Percentiles rank a stretch among this genome's conserved stretches.
phyloP scores from a whole-genome alignment of 1,140 invertebrate genomes.

The Macrotrachela quadricornifera region DNA sequence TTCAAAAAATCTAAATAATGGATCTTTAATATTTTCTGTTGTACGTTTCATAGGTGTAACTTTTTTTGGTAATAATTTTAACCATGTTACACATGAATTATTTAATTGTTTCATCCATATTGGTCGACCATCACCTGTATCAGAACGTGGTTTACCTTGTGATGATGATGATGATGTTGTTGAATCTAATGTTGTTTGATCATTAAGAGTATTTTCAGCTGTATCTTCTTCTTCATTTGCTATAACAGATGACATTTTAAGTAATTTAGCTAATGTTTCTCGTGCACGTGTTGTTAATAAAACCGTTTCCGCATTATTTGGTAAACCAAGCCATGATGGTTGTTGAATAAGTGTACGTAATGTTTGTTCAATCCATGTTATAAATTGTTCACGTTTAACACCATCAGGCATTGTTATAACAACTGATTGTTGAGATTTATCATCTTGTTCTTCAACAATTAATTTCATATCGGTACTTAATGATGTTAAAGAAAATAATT shows the following conservation, averaged over 20 bases:
- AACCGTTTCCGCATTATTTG: slow-evolving; percentile 94
- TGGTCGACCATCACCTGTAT: slow-evolving; percentile 51
- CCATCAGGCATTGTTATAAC: slow-evolving; percentile 86
- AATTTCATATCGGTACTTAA: slow-evolving; percentile 86
- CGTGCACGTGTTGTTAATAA: slow-evolving; percentile 40
- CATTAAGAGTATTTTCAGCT: no score
- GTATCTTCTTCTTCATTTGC: not conserved
- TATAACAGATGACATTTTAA: slow-evolving; percentile 6
- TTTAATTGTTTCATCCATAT: slow-evolving; percentile 91
- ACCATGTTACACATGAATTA: slow-evolving; percentile 71
- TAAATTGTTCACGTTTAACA: slow-evolving; percentile 69
- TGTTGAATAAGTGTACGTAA: slow-evolving; percentile 41
- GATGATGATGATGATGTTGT: no score
- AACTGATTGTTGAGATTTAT: not conserved
- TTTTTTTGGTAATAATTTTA: slow-evolving; percentile 66
- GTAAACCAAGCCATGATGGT: slow-evolving; percentile 88
- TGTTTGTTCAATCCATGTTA: slow-evolving; percentile 82
- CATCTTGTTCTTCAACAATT: slow-evolving; percentile 38
- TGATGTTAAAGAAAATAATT: slow-evolving; percentile 77
- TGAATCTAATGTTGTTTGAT: no score
- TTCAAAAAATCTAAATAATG: slow-evolving; percentile 90
- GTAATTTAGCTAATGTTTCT: slow-evolving; percentile 1
- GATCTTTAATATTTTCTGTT: slow-evolving; percentile 46
- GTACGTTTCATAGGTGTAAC: slow-evolving; percentile 36
- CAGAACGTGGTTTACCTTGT: not conserved